Percentiles rank a stretch among this genome's conserved stretches.
Evolutionary conservation across 2,113 vertebrate species (phyloP).

Genomic region (Calcarius ornatus): DNA sequence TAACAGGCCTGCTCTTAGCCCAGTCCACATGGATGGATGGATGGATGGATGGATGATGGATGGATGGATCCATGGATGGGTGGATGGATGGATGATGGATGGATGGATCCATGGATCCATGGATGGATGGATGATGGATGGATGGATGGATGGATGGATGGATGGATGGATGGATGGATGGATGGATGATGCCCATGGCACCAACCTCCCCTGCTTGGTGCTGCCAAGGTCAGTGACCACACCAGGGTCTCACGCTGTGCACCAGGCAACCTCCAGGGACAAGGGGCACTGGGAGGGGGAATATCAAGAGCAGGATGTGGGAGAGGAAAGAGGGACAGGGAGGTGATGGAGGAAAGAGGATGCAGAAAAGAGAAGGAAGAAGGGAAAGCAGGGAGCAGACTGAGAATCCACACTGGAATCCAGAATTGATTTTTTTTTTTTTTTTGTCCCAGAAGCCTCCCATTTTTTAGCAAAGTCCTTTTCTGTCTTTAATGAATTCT

Average conservation of each 20-base stretch:
- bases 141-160: not conserved
- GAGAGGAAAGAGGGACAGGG: not conserved
- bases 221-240: not conserved
- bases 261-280: not conserved
- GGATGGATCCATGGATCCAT: not conserved
- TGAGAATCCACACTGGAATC: not conserved
- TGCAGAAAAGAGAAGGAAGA: not conserved
- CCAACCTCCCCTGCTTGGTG: accelerated
- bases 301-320: not conserved
- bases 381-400: not conserved
- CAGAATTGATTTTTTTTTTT: not conserved
- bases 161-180: too few species aligned
- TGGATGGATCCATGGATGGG: too few species aligned
- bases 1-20: too few species aligned
- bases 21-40: too few species aligned
- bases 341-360: not conserved
- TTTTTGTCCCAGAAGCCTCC: not conserved
- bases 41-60: not conserved
- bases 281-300: too few species aligned
- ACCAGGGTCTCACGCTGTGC: not conserved
- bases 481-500: constrained; percentile 55
- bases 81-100: too few species aligned
- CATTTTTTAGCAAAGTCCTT: constrained; percentile 31
- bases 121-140: not conserved
- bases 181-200: not conserved